These are phyloP conservation scores for Diachasma alloeum DNA, from an alignment of 1,140 invertebrate genomes.

Conservation along the genomic window DNA sequence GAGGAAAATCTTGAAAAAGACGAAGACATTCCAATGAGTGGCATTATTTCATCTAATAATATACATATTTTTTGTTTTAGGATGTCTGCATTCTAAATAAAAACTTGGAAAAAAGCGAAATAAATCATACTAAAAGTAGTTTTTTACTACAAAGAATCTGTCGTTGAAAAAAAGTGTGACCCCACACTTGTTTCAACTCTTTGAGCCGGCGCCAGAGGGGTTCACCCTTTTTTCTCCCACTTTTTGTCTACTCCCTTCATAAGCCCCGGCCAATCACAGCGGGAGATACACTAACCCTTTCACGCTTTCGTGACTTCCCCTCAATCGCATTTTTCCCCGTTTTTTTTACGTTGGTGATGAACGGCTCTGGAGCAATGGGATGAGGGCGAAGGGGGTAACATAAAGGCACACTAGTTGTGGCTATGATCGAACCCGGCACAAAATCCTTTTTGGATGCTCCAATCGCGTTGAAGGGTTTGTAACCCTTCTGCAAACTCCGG, in stretches of 20 bases:
- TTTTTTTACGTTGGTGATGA: not conserved
- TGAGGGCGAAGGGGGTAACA: too few species aligned
- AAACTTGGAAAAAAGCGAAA: not conserved
- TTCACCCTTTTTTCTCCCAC: slow-evolving; percentile 29
- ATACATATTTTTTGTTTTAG: too few species aligned
- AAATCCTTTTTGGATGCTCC: not conserved
- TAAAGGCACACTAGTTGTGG: too few species aligned
- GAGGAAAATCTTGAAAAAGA: too few species aligned
- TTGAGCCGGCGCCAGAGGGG: slow-evolving; percentile 31
- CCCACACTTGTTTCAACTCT: not conserved
- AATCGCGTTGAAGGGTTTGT: not conserved
- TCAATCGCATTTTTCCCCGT: not conserved
- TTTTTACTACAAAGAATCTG: too few species aligned
- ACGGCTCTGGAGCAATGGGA: not conserved
- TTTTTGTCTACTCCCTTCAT: not conserved
- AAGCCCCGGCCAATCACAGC: not conserved
- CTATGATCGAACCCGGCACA: not conserved
- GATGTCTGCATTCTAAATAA: too few species aligned
- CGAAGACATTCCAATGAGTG: too few species aligned
- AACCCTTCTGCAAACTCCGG: not conserved
- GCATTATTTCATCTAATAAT: too few species aligned
- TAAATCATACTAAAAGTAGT: not conserved
- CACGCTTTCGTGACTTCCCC: not conserved
- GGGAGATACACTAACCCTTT: not conserved
- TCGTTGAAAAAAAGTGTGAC: not conserved